Evolutionary conservation across 2,888 invertebrate species (phyloP).

Genomic region (Lamellibrachia satsuma): DNA sequence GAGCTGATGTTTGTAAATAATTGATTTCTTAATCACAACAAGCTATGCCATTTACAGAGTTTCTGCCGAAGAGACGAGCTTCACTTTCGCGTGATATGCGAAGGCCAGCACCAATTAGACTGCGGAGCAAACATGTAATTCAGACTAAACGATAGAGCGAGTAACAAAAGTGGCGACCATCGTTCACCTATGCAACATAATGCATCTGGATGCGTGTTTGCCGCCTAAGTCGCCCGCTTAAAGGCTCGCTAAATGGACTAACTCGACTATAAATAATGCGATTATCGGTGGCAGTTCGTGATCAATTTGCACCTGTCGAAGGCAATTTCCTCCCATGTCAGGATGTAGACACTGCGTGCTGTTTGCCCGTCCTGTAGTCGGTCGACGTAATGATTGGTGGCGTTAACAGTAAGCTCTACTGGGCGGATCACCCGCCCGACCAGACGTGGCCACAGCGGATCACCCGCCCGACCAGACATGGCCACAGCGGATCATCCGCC

Average conservation of each 20-base stretch:
- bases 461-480: background rate
- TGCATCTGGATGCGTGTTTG: background rate
- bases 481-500: background rate
- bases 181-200: slow-evolving; percentile 6
- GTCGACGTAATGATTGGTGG: background rate
- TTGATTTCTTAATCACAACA: background rate
- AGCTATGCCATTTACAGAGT: background rate
- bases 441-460: background rate
- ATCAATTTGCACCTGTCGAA: slow-evolving; percentile 17
- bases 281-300: background rate
- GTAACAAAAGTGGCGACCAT: background rate
- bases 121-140: background rate
- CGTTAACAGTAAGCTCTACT: background rate
- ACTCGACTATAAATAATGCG: slow-evolving; percentile 12
- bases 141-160: background rate
- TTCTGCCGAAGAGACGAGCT: background rate
- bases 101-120: background rate
- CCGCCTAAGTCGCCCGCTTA: background rate
- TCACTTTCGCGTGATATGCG: background rate
- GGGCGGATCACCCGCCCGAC: background rate
- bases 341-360: background rate
- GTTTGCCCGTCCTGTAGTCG: background rate
- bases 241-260: background rate
- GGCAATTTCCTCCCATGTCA: background rate
- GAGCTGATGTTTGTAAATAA: background rate